Base-by-base conservation (phyloP, 2,797 vertebrate genomes). In the Paguma larvata region DNA sequence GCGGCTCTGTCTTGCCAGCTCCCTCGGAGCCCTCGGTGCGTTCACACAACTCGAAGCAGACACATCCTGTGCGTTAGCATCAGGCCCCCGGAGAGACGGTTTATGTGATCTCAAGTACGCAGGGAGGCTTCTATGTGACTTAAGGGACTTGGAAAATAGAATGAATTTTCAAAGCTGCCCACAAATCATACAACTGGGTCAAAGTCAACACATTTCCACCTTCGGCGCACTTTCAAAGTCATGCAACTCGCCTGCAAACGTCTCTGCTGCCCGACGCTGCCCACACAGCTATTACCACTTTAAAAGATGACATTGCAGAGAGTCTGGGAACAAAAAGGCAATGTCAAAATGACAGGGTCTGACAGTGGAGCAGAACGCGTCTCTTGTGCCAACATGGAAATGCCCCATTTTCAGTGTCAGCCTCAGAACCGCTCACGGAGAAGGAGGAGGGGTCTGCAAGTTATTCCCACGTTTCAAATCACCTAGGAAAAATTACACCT, bases 151-250 rank as follows among this genome's bases (percentile, higher is more conserved):
- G 23, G 78, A 86, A 77, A 96, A 79, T 19, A 25, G 16, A 89
- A 95, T 32, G 32, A 73, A 41, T 73, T 90, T 63, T 83, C 96
- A 79, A n/a, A 96, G 79, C 30, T 23, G 19, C 41, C 65, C 95
- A 87, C 38, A 72, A 77, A 93, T 75, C 78, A 51, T 18, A 41
- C 6, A 82, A 56, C 15, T 86, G 34, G 25, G 27, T 44, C 59
- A 84, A 89, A 91, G 53, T 72, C 70, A 94, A 91, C n/a, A 62
- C 16, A 25, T n/a, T 84, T 84, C 84, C 84, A 91, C 80, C 77
- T 46, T 51, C 16, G 0, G 85, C 25, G 34, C 75, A 51, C 30
- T 59, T 95, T 77, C 56, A 53, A 91, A 94, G 79, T 84, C 85
- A 87, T 0, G 7, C 19, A 70, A 18, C 41, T 63, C 16, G 0